phyloP scores from a whole-genome alignment of 2,888 invertebrate genomes.

The Agonopterix arenella region DNA sequence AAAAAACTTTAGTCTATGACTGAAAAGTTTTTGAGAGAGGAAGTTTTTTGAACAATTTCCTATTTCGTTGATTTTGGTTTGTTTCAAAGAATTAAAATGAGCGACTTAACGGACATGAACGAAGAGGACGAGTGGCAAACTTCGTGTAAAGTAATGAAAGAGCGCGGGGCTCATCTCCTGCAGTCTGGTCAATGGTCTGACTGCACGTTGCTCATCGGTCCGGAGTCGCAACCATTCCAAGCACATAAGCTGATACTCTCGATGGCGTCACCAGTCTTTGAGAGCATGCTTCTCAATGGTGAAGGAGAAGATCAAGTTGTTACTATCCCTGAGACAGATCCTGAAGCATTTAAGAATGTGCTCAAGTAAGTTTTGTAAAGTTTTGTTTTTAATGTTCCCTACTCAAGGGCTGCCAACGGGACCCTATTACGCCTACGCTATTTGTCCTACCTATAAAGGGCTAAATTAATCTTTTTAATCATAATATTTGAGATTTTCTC shows the following conservation, averaged over 20 bases:
- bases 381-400: too few relatives aligned
- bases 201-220: neutral
- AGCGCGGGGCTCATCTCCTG: neutral
- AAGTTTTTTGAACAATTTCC: too few relatives aligned
- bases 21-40: too few relatives aligned
- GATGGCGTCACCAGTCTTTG: constrained; percentile 3
- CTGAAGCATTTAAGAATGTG: neutral
- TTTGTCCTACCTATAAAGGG: too few relatives aligned
- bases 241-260: constrained; percentile 4
- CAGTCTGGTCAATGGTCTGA: neutral
- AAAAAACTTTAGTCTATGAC: too few relatives aligned
- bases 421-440: too few relatives aligned
- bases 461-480: too few relatives aligned
- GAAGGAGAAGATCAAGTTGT: neutral
- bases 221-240: neutral
- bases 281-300: neutral
- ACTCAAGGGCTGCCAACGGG: too few relatives aligned
- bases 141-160: constrained; percentile 1
- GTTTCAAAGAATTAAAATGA: neutral
- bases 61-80: neutral
- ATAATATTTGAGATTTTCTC: too few relatives aligned
- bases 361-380: neutral
- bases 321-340: neutral
- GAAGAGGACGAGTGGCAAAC: constrained; percentile 1
- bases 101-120: neutral